These are phyloP conservation scores for Drosophila nigrodunni DNA, from an alignment of 1,140 invertebrate genomes.

Conservation along the genomic window DNA sequence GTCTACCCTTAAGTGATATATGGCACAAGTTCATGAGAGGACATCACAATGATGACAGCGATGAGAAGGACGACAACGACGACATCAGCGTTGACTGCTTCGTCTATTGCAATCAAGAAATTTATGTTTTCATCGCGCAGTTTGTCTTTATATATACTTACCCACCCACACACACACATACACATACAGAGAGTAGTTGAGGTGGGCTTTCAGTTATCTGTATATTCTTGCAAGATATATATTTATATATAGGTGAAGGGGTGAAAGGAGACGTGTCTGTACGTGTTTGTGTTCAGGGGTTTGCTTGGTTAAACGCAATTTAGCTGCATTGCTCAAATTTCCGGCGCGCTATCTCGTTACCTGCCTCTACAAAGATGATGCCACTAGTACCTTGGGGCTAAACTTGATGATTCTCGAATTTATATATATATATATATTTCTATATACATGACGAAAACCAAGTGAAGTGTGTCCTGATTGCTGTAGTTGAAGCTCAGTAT, in stretches of 20 bases:
- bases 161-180: too few relatives aligned
- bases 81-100: conserved; percentile 35
- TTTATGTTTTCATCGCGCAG: conserved; percentile 73
- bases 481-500: background rate
- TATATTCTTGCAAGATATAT: background rate
- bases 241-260: too few relatives aligned
- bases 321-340: conserved; percentile 78
- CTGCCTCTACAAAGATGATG: conserved; percentile 14
- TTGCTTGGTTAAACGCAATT: conserved; percentile 80
- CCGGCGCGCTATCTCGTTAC: conserved; percentile 67
- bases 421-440: background rate
- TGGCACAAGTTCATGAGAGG: conserved; percentile 75
- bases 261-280: background rate
- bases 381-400: conserved; percentile 24
- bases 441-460: conserved; percentile 6
- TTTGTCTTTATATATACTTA: conserved; percentile 49
- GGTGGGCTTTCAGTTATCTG: conserved; percentile 23
- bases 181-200: conserved; percentile 1
- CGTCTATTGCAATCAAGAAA: conserved; percentile 79
- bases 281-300: conserved; percentile 22
- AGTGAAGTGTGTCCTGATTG: conserved; percentile 31
- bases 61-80: conserved; percentile 24
- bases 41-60: conserved; percentile 74
- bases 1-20: conserved; percentile 71
- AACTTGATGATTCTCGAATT: conserved; percentile 26